phyloP scores from a whole-genome alignment of 2,888 invertebrate genomes.

The Drosophila emarginata region DNA sequence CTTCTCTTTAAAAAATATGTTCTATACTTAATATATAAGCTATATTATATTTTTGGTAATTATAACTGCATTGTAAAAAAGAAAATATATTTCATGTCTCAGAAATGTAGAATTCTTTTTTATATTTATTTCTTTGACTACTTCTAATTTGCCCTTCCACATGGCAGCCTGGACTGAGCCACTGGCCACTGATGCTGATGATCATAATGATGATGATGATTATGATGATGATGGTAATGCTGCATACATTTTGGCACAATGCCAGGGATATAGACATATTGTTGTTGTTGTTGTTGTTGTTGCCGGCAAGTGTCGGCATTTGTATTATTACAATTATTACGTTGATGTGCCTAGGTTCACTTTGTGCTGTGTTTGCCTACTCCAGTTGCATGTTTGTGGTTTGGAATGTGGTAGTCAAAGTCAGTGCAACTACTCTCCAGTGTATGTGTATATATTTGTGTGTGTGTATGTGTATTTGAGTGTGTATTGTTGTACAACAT shows the following conservation, averaged over 20 bases:
- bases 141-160: background rate
- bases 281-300: constrained; percentile 25
- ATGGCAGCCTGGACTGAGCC: background rate
- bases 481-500: constrained; percentile 48
- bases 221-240: constrained; percentile 17
- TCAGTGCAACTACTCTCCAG: constrained; percentile 38
- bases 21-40: too few relatives aligned
- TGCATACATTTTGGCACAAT: constrained; percentile 44
- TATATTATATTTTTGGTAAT: too few relatives aligned
- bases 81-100: too few relatives aligned
- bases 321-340: constrained; percentile 75
- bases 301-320: constrained; percentile 69
- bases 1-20: too few relatives aligned
- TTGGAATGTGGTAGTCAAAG: constrained; percentile 44
- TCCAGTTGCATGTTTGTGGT: constrained; percentile 62
- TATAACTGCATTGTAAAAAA: too few relatives aligned
- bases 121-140: background rate
- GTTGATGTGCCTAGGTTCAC: constrained; percentile 67
- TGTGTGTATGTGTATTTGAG: constrained; percentile 9
- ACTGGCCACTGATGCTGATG: background rate
- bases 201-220: constrained; percentile 22
- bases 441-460: constrained; percentile 19
- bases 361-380: constrained; percentile 24
- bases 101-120: constrained; percentile 20
- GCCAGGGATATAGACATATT: constrained; percentile 29